These are phyloP conservation scores for Grantiella picta DNA, from an alignment of 2,113 vertebrate species.

Conservation along the genomic window DNA sequence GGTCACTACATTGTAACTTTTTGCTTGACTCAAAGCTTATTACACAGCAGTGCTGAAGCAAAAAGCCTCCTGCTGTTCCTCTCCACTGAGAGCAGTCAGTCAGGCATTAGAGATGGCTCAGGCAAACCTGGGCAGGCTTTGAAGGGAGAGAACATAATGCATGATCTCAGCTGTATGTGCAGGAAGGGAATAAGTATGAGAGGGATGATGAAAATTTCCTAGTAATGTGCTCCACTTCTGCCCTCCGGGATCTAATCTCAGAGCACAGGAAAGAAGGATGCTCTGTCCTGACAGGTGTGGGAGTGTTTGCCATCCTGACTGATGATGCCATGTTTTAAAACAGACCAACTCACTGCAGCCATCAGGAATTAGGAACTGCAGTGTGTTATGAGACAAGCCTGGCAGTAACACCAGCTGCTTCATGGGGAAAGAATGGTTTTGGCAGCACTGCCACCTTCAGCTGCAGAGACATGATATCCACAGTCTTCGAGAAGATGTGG, in stretches of 20 bases:
- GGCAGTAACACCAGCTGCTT: not conserved
- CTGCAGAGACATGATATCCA: not conserved
- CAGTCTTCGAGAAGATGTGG: not conserved
- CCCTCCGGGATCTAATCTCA: not conserved
- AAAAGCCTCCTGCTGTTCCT: not conserved
- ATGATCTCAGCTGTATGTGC: rapidly evolving
- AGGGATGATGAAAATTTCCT: not conserved
- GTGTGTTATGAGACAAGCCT: not conserved
- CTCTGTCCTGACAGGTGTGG: not conserved
- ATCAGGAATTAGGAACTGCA: not conserved
- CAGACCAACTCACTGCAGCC: not conserved
- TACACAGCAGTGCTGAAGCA: not conserved
- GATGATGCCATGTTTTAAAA: not conserved
- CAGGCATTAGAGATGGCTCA: not conserved
- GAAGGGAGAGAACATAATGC: not conserved
- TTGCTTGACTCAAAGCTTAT: not conserved
- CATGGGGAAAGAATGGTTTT: not conserved
- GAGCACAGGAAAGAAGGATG: not conserved
- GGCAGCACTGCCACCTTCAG: not conserved
- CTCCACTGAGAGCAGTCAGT: not conserved
- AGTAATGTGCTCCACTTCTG: not conserved
- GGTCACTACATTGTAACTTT: not conserved
- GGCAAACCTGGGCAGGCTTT: not conserved
- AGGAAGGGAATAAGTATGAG: not conserved
- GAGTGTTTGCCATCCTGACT: not conserved